Conservation (phyloP, 2,113 vertebrate genomes). For the Rhinopomastus cyanomelas region DNA sequence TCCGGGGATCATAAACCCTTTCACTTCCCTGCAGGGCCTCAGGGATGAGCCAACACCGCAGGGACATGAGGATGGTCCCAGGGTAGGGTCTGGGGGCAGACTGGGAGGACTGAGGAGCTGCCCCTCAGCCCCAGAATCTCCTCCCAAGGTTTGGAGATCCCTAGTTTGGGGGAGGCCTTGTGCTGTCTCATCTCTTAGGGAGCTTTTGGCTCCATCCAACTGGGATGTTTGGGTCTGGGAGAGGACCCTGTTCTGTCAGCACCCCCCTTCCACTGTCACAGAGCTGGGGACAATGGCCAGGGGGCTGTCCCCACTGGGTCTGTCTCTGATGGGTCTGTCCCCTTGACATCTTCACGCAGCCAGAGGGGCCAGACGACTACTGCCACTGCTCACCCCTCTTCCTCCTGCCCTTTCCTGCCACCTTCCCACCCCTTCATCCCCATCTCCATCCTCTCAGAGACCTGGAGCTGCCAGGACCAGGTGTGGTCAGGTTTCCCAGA, state of each 20-base stretch:
- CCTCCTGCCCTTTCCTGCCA: neutral
- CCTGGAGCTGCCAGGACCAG: neutral
- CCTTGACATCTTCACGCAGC: too few species aligned
- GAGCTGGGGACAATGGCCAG: fast-evolving
- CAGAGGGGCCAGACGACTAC: neutral
- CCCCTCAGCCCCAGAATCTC: neutral
- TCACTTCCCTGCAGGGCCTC: neutral
- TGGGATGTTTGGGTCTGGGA: neutral
- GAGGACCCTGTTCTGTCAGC: neutral
- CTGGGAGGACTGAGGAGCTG: neutral
- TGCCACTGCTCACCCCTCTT: neutral
- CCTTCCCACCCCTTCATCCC: neutral
- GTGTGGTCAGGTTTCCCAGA: fast-evolving
- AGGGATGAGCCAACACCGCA: neutral
- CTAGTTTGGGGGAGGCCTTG: fast-evolving
- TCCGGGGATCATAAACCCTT: neutral
- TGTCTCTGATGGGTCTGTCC: neutral
- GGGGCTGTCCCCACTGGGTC: neutral
- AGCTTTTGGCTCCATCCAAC: neutral
- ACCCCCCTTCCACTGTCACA: neutral
- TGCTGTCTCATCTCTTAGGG: neutral
- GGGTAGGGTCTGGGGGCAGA: fast-evolving
- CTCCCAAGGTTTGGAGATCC: neutral
- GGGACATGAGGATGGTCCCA: neutral
- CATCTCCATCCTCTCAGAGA: neutral